Evolutionary conservation across 2,113 vertebrate species (phyloP).

Genomic region (Accipiter cooperii): DNA sequence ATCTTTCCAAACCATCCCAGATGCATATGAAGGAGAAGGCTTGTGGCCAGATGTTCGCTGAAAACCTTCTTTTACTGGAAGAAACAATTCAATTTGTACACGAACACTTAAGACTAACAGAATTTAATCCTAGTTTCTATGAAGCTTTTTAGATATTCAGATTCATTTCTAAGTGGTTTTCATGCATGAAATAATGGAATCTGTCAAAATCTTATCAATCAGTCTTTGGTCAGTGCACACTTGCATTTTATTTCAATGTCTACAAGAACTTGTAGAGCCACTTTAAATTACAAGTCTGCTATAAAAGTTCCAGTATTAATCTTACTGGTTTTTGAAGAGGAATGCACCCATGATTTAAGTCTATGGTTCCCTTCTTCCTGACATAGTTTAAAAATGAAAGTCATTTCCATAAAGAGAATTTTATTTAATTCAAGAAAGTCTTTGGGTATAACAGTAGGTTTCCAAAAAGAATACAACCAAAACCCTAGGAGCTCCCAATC

Average conservation of each 20-base stretch:
- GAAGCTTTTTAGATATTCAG: background rate
- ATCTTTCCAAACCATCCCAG: background rate
- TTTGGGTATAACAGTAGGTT: background rate
- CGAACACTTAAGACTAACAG: background rate
- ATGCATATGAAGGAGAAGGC: background rate
- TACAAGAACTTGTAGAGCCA: background rate
- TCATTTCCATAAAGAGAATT: background rate
- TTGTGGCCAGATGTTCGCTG: background rate
- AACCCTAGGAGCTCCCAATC: background rate
- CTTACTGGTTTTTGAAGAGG: background rate
- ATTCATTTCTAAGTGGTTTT: background rate
- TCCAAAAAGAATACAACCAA: background rate
- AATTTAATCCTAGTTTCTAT: background rate
- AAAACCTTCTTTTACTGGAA: background rate
- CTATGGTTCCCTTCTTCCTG: background rate
- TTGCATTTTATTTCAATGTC: background rate
- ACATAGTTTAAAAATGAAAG: background rate
- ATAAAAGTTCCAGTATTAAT: background rate
- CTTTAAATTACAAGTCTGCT: background rate
- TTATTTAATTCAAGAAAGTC: background rate
- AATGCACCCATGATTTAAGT: background rate
- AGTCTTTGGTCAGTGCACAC: background rate
- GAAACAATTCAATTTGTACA: background rate
- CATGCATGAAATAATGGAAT: background rate
- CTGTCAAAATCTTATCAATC: background rate